Base-by-base conservation (phyloP, 1,140 invertebrate genomes). In the Phortica variegata region DNA sequence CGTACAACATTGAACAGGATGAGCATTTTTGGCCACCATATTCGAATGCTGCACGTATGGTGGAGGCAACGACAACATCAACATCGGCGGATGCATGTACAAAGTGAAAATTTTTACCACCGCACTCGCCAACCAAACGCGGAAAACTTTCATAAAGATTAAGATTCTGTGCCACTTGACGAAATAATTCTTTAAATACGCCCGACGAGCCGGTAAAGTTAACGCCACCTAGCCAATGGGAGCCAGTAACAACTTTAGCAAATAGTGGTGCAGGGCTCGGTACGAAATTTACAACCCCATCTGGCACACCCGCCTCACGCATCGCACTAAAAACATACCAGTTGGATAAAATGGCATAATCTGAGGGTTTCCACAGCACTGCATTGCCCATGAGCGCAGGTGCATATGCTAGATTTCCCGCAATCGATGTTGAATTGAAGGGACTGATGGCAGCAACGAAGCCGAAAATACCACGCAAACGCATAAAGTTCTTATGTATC, bases 401-500 rank as follows among this genome's bases (percentile, higher is more conserved):
- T 2, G 95, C 94, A 58, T 93, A 92, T 1, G 91, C 88, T 37
- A 99, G 79, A 79, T 99, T 97, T 23, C 93, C 97, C 40, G 94
- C 96, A 65, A 99, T 98, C 3, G 97, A 95, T 19, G 97, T 98
- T 66, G 98, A 99, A 78, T 99, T 99, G 74, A 99, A 99, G 0
- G 97, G 97, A 51, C 94, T 93, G 3, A 99, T 86, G 0, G 97
- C 93, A 6, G 96, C 96, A 56, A 99, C 87, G 77, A 99, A 99
- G 5, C 97, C 97, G 79, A 97, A 94, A 52, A 97, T 82, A 4
- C 93, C 94, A 51, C 95, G 80, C 71, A 93, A 91, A 32, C 90
- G 78, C 76, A 95, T 83, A 2, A 83, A 87, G 75, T 98, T 98
- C 19, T 84, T 79, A 0, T 86, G 59, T 7, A 34, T 3, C 2